Conservation (phyloP, 2,888 invertebrate genomes). For the Meiosimyza platycephala region DNA sequence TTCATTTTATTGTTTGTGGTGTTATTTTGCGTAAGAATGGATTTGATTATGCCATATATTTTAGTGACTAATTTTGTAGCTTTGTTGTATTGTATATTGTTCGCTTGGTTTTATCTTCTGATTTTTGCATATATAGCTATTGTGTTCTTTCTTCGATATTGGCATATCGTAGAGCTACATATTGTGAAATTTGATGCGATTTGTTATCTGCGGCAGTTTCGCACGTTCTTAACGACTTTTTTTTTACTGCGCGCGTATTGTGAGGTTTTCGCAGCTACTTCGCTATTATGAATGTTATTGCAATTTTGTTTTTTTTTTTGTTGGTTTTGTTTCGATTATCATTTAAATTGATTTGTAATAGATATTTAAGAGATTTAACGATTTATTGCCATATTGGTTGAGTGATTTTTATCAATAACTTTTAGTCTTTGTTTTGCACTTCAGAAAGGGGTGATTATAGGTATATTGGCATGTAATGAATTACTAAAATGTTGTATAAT, state of each 20-base stretch:
- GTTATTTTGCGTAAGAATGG: constrained; percentile 28
- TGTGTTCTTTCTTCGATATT: neutral
- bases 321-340: constrained; percentile 43
- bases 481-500: too few species aligned
- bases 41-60: constrained; percentile 18
- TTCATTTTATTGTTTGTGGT: constrained; percentile 30
- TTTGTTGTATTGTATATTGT: constrained; percentile 1
- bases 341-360: constrained; percentile 54
- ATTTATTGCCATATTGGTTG: constrained; percentile 42
- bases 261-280: too few species aligned
- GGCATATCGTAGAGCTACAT: constrained; percentile 43
- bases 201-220: constrained; percentile 41
- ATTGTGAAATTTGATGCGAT: constrained; percentile 61
- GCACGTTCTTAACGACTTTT: constrained; percentile 45
- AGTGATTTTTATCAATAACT: neutral
- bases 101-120: neutral
- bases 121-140: constrained; percentile 47
- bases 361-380: constrained; percentile 43
- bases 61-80: constrained; percentile 24
- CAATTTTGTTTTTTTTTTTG: constrained; percentile 31
- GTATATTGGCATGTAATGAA: too few species aligned
- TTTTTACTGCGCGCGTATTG: too few species aligned
- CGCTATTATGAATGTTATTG: constrained; percentile 43
- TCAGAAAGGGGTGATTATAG: constrained; percentile 17
- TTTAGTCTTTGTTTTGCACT: neutral